Conservation (phyloP, 2,113 vertebrate species). For the Crypturellus undulatus region DNA sequence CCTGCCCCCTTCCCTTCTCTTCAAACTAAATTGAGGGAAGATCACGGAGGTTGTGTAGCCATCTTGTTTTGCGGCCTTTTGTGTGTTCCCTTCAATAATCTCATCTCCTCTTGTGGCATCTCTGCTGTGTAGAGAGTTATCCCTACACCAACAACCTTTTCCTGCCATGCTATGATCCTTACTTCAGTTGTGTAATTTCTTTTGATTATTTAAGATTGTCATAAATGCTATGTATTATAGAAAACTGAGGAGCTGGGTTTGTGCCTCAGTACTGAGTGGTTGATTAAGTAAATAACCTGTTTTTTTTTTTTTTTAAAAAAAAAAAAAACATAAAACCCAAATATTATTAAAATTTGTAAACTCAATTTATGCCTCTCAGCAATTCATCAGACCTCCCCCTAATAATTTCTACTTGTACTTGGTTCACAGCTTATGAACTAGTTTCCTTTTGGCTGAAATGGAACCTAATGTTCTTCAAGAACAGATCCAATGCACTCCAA, state of each 20-base stretch:
- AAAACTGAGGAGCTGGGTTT: not conserved
- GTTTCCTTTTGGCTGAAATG: not conserved
- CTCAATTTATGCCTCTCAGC: not conserved
- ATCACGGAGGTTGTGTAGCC: not conserved
- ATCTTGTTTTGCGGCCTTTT: constrained; percentile 8
- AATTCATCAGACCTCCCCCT: not conserved
- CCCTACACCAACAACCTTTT: not conserved
- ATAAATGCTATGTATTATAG: not conserved
- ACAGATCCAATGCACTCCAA: not conserved
- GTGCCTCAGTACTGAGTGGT: not conserved
- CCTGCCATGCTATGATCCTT: not conserved
- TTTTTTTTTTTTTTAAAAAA: not conserved
- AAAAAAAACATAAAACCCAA: not conserved
- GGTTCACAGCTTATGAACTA: not conserved
- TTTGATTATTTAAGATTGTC: not conserved
- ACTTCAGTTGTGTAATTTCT: constrained; percentile 18
- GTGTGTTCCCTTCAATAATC: not conserved
- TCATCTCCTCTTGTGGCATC: not conserved
- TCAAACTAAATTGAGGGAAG: not conserved
- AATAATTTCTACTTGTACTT: accelerated
- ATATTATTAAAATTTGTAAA: not conserved
- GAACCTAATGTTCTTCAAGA: not conserved
- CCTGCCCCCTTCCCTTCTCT: not conserved
- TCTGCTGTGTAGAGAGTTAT: not conserved
- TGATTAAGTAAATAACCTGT: not conserved